A percentile compares a stretch with the other conserved stretches of the same genome.
These are phyloP conservation scores for Sarcophaga peregrina DNA, from an alignment of 1,140 invertebrate genomes.

Conservation along the genomic window DNA sequence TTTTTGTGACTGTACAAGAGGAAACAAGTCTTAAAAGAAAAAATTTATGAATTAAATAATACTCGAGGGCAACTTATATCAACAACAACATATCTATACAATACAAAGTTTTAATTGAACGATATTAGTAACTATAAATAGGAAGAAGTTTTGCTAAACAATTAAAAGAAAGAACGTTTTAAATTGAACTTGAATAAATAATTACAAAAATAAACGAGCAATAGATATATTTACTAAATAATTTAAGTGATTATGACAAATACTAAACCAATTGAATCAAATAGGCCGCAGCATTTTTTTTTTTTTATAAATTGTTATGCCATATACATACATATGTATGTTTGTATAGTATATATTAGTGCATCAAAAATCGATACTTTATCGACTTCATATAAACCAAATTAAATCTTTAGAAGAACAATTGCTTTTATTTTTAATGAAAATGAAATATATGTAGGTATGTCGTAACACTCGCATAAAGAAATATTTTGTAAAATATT, in stretches of 20 bases:
- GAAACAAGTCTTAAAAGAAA: background rate
- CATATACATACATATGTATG: too few species aligned
- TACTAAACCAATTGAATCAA: background rate
- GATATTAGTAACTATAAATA: background rate
- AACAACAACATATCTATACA: background rate
- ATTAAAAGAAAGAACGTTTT: background rate
- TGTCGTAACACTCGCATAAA: too few species aligned
- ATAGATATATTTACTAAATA: background rate
- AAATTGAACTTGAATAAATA: conserved; percentile 13
- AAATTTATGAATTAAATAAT: background rate
- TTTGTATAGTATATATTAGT: too few species aligned
- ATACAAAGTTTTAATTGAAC: background rate
- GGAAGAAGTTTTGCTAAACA: conserved; percentile 21
- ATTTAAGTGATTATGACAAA: background rate
- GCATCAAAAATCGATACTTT: too few species aligned
- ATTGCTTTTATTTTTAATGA: too few species aligned
- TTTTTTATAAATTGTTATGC: too few species aligned
- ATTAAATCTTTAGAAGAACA: too few species aligned
- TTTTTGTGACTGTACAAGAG: background rate
- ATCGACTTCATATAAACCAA: too few species aligned
- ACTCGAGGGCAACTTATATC: background rate
- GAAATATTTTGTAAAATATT: too few species aligned
- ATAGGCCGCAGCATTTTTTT: too few species aligned
- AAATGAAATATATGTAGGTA: too few species aligned
- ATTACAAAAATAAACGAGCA: background rate